phyloP scores from a whole-genome alignment of 2,888 invertebrate species.

The Mesochorus sp. region DNA sequence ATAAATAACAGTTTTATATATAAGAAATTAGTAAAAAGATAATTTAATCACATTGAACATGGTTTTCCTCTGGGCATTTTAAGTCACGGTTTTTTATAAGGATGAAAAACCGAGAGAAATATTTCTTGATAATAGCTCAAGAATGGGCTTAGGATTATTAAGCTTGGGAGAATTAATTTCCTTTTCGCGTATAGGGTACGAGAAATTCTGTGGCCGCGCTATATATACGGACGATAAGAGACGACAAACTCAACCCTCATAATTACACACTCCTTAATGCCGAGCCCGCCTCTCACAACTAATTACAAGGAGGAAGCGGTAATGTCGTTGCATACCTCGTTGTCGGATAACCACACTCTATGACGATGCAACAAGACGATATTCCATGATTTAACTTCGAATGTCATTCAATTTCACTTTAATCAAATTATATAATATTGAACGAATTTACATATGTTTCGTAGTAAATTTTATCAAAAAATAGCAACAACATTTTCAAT shows the following conservation, averaged over 20 bases:
- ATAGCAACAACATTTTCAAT: too few species aligned
- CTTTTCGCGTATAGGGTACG: background rate
- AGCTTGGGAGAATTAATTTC: slow-evolving; percentile 39
- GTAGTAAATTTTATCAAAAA: too few species aligned
- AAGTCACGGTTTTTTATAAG: too few species aligned
- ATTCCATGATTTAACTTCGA: slow-evolving; percentile 46
- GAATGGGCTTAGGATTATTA: background rate
- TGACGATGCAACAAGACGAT: slow-evolving; percentile 48
- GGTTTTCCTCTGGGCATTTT: too few species aligned
- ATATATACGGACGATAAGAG: slow-evolving; percentile 44
- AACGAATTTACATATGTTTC: background rate
- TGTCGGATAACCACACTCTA: slow-evolving; percentile 63
- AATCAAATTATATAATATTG: slow-evolving; percentile 44
- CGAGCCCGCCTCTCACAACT: slow-evolving; percentile 62
- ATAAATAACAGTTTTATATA: too few species aligned
- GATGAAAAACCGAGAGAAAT: too few species aligned
- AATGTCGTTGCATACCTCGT: slow-evolving; percentile 65
- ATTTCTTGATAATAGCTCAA: background rate
- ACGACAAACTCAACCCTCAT: slow-evolving; percentile 46
- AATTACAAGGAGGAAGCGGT: slow-evolving; percentile 70
- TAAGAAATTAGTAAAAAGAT: background rate
- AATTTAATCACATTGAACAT: too few species aligned
- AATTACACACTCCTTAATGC: slow-evolving; percentile 50
- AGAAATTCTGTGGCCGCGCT: background rate
- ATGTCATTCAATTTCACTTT: slow-evolving; percentile 23